These are phyloP conservation scores for Steromphala cineraria DNA, from an alignment of 2,888 invertebrate species.

Conservation along the genomic window DNA sequence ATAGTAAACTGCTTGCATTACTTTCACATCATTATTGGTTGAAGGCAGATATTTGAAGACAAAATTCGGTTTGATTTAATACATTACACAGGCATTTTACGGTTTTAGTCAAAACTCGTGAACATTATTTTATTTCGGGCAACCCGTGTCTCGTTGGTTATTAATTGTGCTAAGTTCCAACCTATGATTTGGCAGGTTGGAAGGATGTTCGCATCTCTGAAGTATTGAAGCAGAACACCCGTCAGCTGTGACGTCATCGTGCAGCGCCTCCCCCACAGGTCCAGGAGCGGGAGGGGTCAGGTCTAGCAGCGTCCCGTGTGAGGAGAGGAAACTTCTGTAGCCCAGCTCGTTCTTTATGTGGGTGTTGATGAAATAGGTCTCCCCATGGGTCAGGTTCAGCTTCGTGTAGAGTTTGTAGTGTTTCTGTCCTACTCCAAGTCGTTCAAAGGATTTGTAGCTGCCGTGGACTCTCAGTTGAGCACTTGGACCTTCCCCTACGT, in stretches of 20 bases:
- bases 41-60: too few species aligned
- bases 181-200: conserved; percentile 23
- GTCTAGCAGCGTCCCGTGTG: conserved; percentile 27
- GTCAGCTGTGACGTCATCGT: conserved; percentile 9
- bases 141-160: too few species aligned
- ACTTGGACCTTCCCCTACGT: conserved; percentile 29
- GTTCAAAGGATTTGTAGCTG: conserved; percentile 35
- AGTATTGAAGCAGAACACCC: conserved; percentile 19
- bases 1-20: too few species aligned
- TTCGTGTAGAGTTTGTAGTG: not conserved
- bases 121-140: too few species aligned
- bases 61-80: too few species aligned
- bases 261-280: conserved; percentile 4
- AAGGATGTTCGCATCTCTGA: not conserved
- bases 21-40: too few species aligned
- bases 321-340: conserved; percentile 21
- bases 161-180: too few species aligned
- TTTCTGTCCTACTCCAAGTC: conserved; percentile 35
- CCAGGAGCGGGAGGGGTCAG: conserved; percentile 36
- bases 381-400: conserved; percentile 23
- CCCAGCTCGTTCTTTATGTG: conserved; percentile 28
- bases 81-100: too few species aligned
- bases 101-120: too few species aligned
- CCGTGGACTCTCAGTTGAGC: conserved; percentile 28
- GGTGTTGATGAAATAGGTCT: conserved; percentile 32